phyloP scores from a whole-genome alignment of 2,113 vertebrate genomes.

The Paratilapia polleni region DNA sequence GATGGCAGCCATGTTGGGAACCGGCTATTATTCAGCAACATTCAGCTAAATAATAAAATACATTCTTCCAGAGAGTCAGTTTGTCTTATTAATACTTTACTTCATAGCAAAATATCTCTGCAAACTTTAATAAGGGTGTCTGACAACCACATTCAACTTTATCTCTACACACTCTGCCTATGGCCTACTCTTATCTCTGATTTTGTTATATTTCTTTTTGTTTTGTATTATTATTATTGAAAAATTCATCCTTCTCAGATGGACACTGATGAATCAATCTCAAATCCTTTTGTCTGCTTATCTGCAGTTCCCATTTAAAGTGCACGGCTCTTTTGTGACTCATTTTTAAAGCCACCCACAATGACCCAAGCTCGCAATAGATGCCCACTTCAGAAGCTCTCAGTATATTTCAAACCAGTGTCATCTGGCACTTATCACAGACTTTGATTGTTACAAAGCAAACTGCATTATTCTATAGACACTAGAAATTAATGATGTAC shows the following conservation, averaged over 20 bases:
- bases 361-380: not conserved
- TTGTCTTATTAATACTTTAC: not conserved
- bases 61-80: not conserved
- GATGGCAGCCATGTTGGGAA: not conserved
- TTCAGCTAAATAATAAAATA: not conserved
- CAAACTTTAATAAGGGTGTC: not conserved
- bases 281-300: constrained; percentile 1
- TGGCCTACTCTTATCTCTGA: too few relatives aligned
- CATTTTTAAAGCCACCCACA: constrained; percentile 41
- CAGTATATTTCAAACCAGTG: not conserved
- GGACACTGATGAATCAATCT: not conserved
- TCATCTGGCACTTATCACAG: not conserved
- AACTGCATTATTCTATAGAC: not conserved
- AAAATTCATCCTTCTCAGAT: not conserved
- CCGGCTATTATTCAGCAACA: not conserved
- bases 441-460: not conserved
- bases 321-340: constrained; percentile 8
- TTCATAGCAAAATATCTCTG: not conserved
- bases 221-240: not conserved
- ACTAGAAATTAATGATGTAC: not conserved
- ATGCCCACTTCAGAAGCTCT: constrained; percentile 11
- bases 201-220: not conserved
- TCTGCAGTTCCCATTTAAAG: not conserved
- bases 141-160: not conserved
- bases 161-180: not conserved